Conservation (phyloP, 2,888 invertebrate species). For the Lasioglossum morio region DNA sequence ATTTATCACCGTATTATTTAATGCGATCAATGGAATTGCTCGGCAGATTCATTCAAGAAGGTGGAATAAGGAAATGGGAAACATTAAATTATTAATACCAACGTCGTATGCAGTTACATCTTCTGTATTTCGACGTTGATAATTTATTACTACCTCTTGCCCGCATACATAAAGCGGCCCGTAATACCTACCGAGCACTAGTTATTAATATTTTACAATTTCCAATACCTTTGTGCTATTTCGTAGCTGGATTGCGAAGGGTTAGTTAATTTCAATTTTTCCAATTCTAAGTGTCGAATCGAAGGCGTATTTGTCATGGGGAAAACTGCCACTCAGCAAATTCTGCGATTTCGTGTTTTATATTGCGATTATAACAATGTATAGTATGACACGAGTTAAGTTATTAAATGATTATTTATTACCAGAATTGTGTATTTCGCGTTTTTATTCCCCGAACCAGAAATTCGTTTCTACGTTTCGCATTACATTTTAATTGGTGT, state of each 20-base stretch:
- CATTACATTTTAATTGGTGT: not conserved
- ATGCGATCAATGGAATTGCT: not conserved
- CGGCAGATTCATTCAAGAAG: not conserved
- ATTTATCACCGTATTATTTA: not conserved
- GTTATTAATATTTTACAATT: slow-evolving; percentile 20
- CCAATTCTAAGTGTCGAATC: slow-evolving; percentile 34
- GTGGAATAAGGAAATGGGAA: not conserved
- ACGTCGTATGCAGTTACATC: not conserved
- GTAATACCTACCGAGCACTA: not conserved
- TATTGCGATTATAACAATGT: slow-evolving; percentile 73
- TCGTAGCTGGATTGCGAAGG: slow-evolving; percentile 43
- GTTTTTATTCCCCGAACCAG: slow-evolving; percentile 15
- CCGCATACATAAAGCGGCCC: not conserved
- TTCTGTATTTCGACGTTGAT: not conserved
- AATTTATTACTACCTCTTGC: not conserved
- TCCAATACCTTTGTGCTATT: slow-evolving; percentile 19
- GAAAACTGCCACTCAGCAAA: slow-evolving; percentile 56
- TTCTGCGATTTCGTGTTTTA: slow-evolving; percentile 71
- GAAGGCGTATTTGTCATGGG: slow-evolving; percentile 41
- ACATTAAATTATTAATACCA: not conserved
- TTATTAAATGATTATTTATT: slow-evolving; percentile 83
- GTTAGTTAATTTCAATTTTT: slow-evolving; percentile 44
- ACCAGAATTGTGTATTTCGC: slow-evolving; percentile 56
- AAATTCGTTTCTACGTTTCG: not conserved
- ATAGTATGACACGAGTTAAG: slow-evolving; percentile 78